phyloP scores from a whole-genome alignment of 2,888 invertebrate species.

The Eristalinus aeneus region DNA sequence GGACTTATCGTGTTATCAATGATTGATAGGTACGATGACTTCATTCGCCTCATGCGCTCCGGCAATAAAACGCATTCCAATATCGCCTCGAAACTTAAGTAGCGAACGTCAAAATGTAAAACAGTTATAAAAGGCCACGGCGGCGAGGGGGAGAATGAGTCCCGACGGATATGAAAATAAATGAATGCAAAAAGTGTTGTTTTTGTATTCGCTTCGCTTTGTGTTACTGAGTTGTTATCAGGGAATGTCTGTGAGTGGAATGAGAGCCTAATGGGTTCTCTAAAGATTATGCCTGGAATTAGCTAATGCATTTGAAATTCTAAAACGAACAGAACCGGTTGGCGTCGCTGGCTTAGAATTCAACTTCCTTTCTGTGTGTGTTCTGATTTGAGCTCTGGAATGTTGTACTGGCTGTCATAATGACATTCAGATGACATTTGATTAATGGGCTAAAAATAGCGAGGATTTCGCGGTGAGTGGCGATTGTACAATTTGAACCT shows the following conservation, averaged over 20 bases:
- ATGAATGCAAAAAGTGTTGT: slow-evolving; percentile 21
- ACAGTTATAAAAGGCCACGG: neutral
- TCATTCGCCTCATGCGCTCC: slow-evolving; percentile 25
- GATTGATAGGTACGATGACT: slow-evolving; percentile 65
- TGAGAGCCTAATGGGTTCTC: slow-evolving; percentile 17
- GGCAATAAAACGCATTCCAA: slow-evolving; percentile 51
- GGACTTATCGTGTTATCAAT: slow-evolving; percentile 55
- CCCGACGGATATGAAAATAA: slow-evolving; percentile 5
- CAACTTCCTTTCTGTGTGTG: neutral
- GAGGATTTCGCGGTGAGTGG: neutral
- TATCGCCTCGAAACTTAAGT: slow-evolving; percentile 29
- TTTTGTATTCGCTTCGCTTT: slow-evolving; percentile 14
- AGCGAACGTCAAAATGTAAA: slow-evolving; percentile 7
- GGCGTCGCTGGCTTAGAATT: neutral
- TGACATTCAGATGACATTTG: neutral
- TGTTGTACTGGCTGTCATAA: neutral
- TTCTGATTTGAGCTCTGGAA: neutral
- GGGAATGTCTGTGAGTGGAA: neutral
- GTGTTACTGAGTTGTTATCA: slow-evolving; percentile 33
- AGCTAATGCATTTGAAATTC: neutral
- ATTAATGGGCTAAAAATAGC: neutral
- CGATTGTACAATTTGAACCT: neutral
- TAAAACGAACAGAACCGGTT: neutral
- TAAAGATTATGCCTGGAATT: neutral
- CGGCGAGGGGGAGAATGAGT: neutral